A percentile compares a stretch with the other conserved stretches of the same genome.
These are phyloP conservation scores for Neotoxoptera formosana DNA, from an alignment of 1,140 invertebrate species.

Conservation along the genomic window DNA sequence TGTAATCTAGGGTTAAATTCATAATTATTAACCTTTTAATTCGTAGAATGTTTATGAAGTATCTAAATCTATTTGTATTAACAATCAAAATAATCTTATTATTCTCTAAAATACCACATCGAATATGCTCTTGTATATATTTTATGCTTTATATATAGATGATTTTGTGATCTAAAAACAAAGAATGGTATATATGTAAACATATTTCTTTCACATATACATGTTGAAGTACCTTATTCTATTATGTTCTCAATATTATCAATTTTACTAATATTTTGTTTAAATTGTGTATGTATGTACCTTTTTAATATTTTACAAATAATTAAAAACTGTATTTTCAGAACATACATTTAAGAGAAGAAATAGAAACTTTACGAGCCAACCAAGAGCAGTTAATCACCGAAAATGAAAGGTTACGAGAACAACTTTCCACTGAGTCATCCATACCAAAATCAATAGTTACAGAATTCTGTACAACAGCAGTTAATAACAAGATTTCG, in stretches of 20 bases:
- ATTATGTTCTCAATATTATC: not conserved
- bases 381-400: slow-evolving; percentile 44
- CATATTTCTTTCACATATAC: not conserved
- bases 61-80: not conserved
- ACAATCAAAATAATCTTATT: no score
- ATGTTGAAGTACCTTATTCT: not conserved
- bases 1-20: not conserved
- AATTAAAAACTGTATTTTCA: not conserved
- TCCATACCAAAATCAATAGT: not conserved
- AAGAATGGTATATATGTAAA: not conserved
- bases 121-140: not conserved
- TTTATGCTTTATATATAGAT: not conserved
- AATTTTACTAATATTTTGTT: not conserved
- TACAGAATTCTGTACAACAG: slow-evolving; percentile 33
- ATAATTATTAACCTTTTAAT: not conserved
- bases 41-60: not conserved
- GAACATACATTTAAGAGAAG: slow-evolving; percentile 46
- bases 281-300: no score
- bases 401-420: slow-evolving; percentile 50
- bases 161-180: not conserved
- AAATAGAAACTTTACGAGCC: slow-evolving; percentile 27
- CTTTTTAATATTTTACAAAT: not conserved
- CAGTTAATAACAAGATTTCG: slow-evolving; percentile 35
- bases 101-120: no score
- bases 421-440: slow-evolving; percentile 44